Evolutionary conservation across 64 coral and sea anemone genomes (phyloP).

Genomic region (Orbicella faveolata): DNA sequence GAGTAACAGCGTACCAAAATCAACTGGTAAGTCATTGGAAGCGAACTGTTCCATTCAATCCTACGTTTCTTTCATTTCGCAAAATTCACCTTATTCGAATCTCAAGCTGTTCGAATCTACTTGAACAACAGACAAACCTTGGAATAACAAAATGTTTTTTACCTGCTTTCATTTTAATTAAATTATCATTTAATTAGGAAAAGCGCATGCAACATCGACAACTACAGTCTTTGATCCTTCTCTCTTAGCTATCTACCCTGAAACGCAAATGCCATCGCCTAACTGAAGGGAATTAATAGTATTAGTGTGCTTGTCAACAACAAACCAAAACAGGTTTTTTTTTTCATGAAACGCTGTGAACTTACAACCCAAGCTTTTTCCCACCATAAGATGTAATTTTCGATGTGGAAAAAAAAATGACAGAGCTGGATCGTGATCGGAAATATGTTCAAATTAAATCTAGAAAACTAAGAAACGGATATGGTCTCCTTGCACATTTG

Average conservation of each 20-base stretch:
- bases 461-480: neutral
- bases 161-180: neutral
- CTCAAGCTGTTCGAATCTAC: neutral
- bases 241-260: neutral
- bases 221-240: neutral
- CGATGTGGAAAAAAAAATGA: neutral
- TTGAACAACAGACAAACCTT: neutral
- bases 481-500: neutral
- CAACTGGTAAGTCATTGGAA: constrained; percentile 71
- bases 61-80: neutral
- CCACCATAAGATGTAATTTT: neutral
- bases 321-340: too few species aligned
- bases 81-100: neutral
- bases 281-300: neutral
- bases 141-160: neutral
- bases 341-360: too few species aligned
- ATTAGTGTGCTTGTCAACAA: too few species aligned
- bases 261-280: neutral
- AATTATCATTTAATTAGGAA: constrained; percentile 53
- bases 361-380: neutral
- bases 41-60: neutral
- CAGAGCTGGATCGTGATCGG: constrained; percentile 14
- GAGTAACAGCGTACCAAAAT: constrained; percentile 97
- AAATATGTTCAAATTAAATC: neutral
- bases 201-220: constrained; percentile 19